Conservation (phyloP, 2,888 invertebrate genomes). For the Minunthozetes semirufus region DNA sequence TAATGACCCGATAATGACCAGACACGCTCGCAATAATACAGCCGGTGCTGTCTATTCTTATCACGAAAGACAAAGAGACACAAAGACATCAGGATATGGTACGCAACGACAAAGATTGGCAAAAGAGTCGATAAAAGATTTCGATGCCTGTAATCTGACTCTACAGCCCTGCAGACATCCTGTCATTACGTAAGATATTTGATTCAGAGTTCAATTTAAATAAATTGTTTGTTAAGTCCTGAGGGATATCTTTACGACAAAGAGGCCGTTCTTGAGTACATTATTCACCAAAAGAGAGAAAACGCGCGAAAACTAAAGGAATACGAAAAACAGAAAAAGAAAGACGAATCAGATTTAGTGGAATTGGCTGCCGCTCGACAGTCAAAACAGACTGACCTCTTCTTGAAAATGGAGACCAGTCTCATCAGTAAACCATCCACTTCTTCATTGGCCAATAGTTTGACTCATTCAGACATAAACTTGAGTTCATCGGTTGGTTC, state of each 20-base stretch:
- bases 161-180: slow-evolving; percentile 93
- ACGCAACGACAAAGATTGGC: slow-evolving; percentile 63
- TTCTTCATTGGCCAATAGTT: not conserved
- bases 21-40: slow-evolving; percentile 96
- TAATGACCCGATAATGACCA: slow-evolving; percentile 64
- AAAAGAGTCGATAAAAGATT: slow-evolving; percentile 88
- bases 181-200: slow-evolving; percentile 67
- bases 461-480: not conserved
- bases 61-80: slow-evolving; percentile 93
- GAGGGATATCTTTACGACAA: slow-evolving; percentile 95
- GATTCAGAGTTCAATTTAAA: not conserved
- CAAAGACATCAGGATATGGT: slow-evolving; percentile 85
- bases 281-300: slow-evolving; percentile 87
- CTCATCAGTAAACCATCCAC: slow-evolving; percentile 53
- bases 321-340: slow-evolving; percentile 77
- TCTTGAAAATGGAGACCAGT: slow-evolving; percentile 73
- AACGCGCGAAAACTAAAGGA: slow-evolving; percentile 80
- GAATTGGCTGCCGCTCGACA: slow-evolving; percentile 67
- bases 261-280: slow-evolving; percentile 89
- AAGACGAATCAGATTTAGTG: slow-evolving; percentile 59
- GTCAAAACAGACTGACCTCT: slow-evolving; percentile 65
- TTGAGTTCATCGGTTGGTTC: slow-evolving; percentile 40
- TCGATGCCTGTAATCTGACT: slow-evolving; percentile 94
- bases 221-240: slow-evolving; percentile 51
- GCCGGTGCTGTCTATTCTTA: slow-evolving; percentile 98